phyloP scores from a whole-genome alignment of 2,797 vertebrate species.

The Myripristis jacobus region DNA sequence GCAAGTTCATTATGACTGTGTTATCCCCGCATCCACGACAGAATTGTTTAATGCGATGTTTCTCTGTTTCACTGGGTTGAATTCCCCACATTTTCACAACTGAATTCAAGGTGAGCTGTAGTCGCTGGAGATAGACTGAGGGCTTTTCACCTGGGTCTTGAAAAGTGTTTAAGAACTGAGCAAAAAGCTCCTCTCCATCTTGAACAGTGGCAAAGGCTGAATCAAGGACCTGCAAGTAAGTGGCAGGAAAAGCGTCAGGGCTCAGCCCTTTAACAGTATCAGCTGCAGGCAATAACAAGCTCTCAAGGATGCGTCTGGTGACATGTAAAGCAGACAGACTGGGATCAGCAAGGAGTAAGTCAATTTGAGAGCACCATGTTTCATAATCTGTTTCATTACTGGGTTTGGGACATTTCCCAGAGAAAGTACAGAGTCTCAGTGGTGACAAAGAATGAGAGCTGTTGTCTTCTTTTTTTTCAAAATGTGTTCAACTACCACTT shows the following conservation, averaged over 20 bases:
- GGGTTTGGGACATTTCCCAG: no score
- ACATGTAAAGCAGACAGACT: no score
- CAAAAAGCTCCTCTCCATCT: neutral
- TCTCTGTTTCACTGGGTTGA: conserved; percentile 12
- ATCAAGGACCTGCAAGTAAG: neutral
- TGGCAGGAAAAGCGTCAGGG: neutral
- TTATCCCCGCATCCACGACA: conserved; percentile 22
- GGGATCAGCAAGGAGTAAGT: no score
- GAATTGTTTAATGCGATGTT: conserved; percentile 24
- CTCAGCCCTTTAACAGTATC: conserved; percentile 1
- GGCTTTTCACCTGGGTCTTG: conserved; percentile 1
- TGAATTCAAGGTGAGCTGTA: neutral
- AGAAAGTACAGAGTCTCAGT: no score
- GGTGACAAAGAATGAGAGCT: no score
- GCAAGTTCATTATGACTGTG: conserved; percentile 14
- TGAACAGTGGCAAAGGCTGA: neutral
- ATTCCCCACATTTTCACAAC: conserved; percentile 6
- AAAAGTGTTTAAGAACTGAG: neutral
- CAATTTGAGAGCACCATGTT: no score
- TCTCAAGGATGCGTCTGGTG: no score
- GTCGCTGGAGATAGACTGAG: neutral
- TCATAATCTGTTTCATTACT: no score
- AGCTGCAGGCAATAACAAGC: neutral
- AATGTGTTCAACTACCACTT: no score
- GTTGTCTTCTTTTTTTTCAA: no score